Percentiles rank a stretch among this genome's conserved stretches.
These are phyloP conservation scores for Xyrichtys novacula DNA, from an alignment of 2,797 vertebrate genomes.

Conservation along the genomic window DNA sequence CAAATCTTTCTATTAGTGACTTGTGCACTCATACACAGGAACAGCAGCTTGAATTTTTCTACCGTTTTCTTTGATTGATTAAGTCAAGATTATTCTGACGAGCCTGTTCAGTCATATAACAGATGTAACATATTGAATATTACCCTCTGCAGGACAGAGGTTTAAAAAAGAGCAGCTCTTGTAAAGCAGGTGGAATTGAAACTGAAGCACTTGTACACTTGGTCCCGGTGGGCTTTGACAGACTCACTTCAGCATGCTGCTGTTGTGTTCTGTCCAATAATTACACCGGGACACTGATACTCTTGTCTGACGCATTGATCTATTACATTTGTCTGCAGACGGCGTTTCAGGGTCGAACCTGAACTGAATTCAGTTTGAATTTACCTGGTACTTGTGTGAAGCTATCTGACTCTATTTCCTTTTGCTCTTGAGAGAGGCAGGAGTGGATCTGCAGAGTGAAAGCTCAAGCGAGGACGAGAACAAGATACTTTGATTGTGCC, in stretches of 20 bases:
- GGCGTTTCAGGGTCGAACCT: conserved; percentile 10
- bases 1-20: too few species aligned
- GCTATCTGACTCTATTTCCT: conserved; percentile 3
- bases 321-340: conserved; percentile 12
- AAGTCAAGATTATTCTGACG: background rate
- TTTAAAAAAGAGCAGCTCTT: background rate
- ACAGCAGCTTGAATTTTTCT: background rate
- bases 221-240: background rate
- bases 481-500: background rate
- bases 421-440: background rate
- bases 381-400: conserved; percentile 1
- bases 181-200: too few species aligned
- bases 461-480: background rate
- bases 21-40: background rate
- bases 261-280: background rate
- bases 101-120: background rate
- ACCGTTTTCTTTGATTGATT: background rate
- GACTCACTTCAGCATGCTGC: background rate
- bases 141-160: too few species aligned
- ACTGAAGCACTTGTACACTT: background rate
- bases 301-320: conserved; percentile 3
- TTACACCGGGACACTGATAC: background rate
- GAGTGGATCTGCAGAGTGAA: background rate
- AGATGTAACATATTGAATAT: background rate
- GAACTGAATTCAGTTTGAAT: conserved; percentile 15